Percentiles rank a stretch among this genome's conserved stretches.
Conservation (phyloP, 2,797 vertebrate genomes). For the Molossus molossus region DNA sequence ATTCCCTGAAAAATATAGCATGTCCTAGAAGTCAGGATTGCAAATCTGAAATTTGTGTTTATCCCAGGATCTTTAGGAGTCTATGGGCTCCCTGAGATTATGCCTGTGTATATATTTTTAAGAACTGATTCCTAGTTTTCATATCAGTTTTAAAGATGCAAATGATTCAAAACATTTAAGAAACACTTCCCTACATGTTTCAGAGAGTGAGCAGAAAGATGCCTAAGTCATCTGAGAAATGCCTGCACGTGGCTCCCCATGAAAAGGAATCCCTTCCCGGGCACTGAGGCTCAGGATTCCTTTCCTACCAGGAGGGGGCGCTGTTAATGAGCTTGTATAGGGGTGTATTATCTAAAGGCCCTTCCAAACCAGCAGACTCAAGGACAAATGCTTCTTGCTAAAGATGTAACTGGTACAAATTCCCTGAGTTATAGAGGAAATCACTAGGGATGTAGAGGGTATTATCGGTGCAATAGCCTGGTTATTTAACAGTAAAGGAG, state of each 20-base stretch:
- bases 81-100: not conserved
- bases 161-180: constrained; percentile 22
- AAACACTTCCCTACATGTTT: not conserved
- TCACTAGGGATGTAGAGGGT: not conserved
- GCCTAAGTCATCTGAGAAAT: not conserved
- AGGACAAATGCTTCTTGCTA: not conserved
- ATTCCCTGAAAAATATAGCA: not conserved
- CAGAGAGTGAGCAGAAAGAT: not conserved
- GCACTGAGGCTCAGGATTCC: not conserved
- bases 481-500: too few species aligned
- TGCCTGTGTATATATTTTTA: not conserved
- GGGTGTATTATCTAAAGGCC: not conserved
- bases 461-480: too few species aligned
- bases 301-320: not conserved
- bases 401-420: not conserved
- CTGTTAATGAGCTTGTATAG: not conserved
- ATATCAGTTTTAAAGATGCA: constrained; percentile 33
- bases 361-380: not conserved
- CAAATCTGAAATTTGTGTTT: not conserved
- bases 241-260: not conserved
- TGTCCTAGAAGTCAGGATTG: not conserved
- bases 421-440: not conserved
- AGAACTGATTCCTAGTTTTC: not conserved
- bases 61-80: not conserved
- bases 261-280: not conserved